Evolutionary conservation across 1,140 invertebrate species (phyloP).

Genomic region (Zaprionus davidi): DNA sequence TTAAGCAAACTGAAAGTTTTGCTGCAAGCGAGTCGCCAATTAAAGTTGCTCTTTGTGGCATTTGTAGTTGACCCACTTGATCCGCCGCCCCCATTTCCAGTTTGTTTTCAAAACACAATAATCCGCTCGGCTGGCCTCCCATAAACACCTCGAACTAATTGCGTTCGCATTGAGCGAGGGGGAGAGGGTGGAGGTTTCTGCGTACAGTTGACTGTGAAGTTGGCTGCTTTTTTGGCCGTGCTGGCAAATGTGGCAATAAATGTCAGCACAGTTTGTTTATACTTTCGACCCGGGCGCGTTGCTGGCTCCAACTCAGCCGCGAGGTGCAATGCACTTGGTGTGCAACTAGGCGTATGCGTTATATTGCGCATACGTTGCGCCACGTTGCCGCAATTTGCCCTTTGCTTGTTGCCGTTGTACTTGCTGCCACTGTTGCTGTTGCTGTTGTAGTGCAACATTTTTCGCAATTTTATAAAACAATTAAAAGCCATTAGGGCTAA

Average conservation of each 20-base stretch:
- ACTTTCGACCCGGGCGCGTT: background rate
- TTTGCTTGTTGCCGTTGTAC: constrained; percentile 12
- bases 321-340: constrained; percentile 42
- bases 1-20: constrained; percentile 5
- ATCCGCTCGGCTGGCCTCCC: constrained; percentile 38
- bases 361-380: constrained; percentile 54
- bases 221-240: constrained; percentile 13
- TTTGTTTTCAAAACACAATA: constrained; percentile 52
- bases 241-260: constrained; percentile 48
- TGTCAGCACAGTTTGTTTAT: constrained; percentile 46
- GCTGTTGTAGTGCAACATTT: constrained; percentile 39
- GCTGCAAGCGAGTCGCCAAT: constrained; percentile 15
- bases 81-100: background rate
- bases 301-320: background rate
- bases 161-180: constrained; percentile 12
- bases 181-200: background rate
- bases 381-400: constrained; percentile 28
- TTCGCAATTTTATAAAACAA: constrained; percentile 75
- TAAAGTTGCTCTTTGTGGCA: constrained; percentile 23
- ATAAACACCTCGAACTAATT: constrained; percentile 56
- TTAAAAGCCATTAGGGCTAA: constrained; percentile 77
- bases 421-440: too few relatives aligned
- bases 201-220: constrained; percentile 27
- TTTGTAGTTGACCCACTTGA: constrained; percentile 26
- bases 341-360: constrained; percentile 54